A percentile compares a stretch with the other conserved stretches of the same genome.
Conservation (phyloP, 2,888 invertebrate genomes). For the Erannis defoliaria region DNA sequence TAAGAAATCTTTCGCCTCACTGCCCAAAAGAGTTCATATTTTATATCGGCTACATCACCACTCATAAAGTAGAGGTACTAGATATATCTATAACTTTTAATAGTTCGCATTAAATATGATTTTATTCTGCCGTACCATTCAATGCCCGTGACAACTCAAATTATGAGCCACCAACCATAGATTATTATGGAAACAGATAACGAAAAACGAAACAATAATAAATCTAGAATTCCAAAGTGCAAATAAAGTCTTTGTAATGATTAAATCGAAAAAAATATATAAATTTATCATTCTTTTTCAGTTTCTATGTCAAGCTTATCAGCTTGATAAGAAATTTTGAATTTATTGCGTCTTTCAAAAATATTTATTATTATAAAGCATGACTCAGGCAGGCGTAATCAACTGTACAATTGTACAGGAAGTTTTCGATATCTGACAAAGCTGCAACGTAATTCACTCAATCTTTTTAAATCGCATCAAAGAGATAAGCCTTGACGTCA, state of each 20-base stretch:
- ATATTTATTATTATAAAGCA: background rate
- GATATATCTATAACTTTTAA: too few relatives aligned
- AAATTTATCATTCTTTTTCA: slow-evolving; percentile 6
- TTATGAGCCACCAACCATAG: too few relatives aligned
- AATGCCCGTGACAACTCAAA: too few relatives aligned
- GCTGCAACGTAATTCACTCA: background rate
- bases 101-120: too few relatives aligned
- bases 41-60: too few relatives aligned
- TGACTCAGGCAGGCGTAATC: background rate
- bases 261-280: slow-evolving; percentile 4
- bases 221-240: background rate
- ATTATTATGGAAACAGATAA: too few relatives aligned
- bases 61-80: too few relatives aligned
- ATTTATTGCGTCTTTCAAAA: slow-evolving; percentile 7
- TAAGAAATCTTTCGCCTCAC: too few relatives aligned
- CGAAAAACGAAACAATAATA: too few relatives aligned
- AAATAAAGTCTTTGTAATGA: slow-evolving; percentile 1
- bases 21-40: too few relatives aligned
- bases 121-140: too few relatives aligned
- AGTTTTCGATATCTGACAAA: background rate
- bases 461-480: background rate
- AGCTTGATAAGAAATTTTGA: slow-evolving; percentile 1
- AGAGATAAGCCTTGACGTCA: slow-evolving; percentile 10
- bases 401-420: background rate
- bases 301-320: slow-evolving; percentile 9